Base-by-base conservation (phyloP, 2,888 invertebrate species). In the Cephus spinipes region DNA sequence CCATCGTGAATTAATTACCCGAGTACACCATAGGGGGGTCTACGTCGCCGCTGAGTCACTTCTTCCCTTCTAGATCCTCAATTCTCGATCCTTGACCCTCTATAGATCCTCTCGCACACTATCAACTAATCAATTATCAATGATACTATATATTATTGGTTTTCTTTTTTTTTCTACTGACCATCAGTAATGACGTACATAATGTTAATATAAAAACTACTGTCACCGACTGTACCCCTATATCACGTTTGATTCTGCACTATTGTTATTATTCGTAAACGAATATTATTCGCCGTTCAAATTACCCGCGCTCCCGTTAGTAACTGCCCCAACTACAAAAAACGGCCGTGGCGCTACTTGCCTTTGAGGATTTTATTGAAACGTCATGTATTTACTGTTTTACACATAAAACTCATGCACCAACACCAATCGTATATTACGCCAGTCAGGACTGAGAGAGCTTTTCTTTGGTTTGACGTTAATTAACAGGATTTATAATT, bases 1-100 rank as follows among this genome's bases (percentile, higher is more conserved):
- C 87, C 85, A 88, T 86, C 85, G 89, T 86, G 88, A 89, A 89
- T 89, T 89, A 89, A 90, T 90, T 89, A 88, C 85, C 82, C 85
- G 86, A 83, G 86, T 86, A 85, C 87, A 80, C 87, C 80, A 85
- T 85, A 82, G 86, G 87, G 82, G 81, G 79, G 77, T 82, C 83
- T 80, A 81, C 80, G 81, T 80, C 80, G 83, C 82, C 82, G 86
- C 84, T 84, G 85, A 85, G 85, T 87, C 87, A 87, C 85, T 71
- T 71, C 71, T 71, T 55, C 55, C 55, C 55, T 9, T 55, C 55
- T 55, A 23, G 55, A 55, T 55, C 55, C 55, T 55, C 55, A 55
- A 55, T 55, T 55, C 55, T 55, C 55, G 55, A 55, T 55, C 55
- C 55, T 55, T 55, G 55, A 55, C 55, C 55, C 55, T 55, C 55